Evolutionary conservation across 2,888 invertebrate species (phyloP).

Genomic region (Ligdia adustata): DNA sequence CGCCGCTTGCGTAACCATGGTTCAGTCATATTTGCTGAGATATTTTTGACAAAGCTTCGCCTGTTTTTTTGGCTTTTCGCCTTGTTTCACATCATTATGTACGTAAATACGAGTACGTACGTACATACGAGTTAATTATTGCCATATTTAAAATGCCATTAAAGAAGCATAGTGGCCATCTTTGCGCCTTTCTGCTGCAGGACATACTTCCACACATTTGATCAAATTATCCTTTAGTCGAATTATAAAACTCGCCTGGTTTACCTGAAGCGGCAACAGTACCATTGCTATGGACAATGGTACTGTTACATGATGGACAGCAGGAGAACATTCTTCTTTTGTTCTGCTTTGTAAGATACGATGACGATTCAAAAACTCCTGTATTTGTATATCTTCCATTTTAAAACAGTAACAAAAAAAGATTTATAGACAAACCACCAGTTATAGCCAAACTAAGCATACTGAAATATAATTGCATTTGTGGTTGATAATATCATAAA

Average conservation of each 20-base stretch:
- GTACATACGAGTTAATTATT: slow-evolving; percentile 28
- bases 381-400: too few species aligned
- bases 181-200: slow-evolving; percentile 27
- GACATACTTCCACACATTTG: slow-evolving; percentile 32
- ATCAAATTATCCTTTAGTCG: slow-evolving; percentile 29
- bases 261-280: slow-evolving; percentile 14
- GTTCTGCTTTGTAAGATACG: slow-evolving; percentile 30
- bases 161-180: slow-evolving; percentile 33
- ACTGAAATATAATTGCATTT: too few species aligned
- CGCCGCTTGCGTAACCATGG: too few species aligned
- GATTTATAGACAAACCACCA: too few species aligned
- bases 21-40: too few species aligned
- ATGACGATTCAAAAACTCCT: slow-evolving; percentile 23
- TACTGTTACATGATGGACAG: slow-evolving; percentile 26
- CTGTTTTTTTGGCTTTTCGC: too few species aligned
- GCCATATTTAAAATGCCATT: slow-evolving; percentile 32
- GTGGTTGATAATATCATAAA: too few species aligned
- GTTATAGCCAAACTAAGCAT: too few species aligned
- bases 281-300: slow-evolving; percentile 16
- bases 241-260: slow-evolving; percentile 29
- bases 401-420: too few species aligned
- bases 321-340: slow-evolving; percentile 25
- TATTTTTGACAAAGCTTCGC: too few species aligned
- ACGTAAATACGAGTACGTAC: too few species aligned
- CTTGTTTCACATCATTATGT: slow-evolving; percentile 19